Conservation (phyloP, 1,140 invertebrate species). For the Pseudoatta argentina region DNA sequence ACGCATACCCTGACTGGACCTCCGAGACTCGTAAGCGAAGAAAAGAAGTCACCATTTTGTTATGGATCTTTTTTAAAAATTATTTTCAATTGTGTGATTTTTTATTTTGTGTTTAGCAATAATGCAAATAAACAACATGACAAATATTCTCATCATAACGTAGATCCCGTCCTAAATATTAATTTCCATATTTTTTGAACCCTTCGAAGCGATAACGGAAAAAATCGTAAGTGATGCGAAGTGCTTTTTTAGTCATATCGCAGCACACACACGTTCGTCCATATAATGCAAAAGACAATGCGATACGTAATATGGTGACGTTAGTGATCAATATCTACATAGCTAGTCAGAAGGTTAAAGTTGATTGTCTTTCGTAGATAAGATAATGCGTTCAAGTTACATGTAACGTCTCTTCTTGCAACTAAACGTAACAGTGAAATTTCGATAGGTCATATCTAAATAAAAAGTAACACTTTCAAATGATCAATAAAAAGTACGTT, state of each 20-base stretch:
- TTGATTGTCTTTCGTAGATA: constrained; percentile 67
- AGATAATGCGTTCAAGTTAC: constrained; percentile 65
- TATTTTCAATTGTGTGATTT: background rate
- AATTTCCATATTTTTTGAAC: background rate
- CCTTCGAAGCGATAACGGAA: background rate
- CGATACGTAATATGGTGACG: constrained; percentile 52
- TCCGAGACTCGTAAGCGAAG: constrained; percentile 90
- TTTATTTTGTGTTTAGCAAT: background rate
- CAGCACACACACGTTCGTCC: background rate
- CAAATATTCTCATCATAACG: background rate
- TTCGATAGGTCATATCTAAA: constrained; percentile 37
- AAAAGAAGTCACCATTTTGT: constrained; percentile 64
- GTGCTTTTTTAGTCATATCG: background rate
- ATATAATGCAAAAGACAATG: constrained; percentile 79
- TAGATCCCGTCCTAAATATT: background rate
- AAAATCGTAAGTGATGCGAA: background rate
- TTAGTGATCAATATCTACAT: constrained; percentile 54
- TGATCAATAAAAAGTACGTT: background rate
- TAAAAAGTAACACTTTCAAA: background rate
- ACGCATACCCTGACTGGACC: constrained; percentile 98
- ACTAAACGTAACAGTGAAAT: constrained; percentile 34
- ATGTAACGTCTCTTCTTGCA: constrained; percentile 37
- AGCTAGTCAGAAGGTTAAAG: constrained; percentile 66
- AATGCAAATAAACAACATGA: background rate
- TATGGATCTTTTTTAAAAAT: background rate